A percentile compares a stretch with the other conserved stretches of the same genome.
Conservation (phyloP, 2,113 vertebrate genomes). For the Lathamus discolor region DNA sequence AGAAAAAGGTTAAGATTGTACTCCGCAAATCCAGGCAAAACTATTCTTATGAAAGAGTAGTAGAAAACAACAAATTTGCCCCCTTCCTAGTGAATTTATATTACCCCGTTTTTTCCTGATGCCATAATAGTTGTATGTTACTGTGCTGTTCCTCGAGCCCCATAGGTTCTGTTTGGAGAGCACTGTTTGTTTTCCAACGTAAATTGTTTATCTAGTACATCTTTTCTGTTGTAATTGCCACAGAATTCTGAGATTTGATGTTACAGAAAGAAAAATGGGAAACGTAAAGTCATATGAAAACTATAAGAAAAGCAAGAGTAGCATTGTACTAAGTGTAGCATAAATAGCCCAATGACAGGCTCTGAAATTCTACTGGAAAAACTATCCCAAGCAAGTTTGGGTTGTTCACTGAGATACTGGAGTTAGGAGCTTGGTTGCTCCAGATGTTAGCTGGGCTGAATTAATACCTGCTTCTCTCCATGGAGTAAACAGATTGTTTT, state of each 20-base stretch:
- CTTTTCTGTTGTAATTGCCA: background rate
- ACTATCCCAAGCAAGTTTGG: background rate
- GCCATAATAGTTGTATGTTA: background rate
- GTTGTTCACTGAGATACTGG: background rate
- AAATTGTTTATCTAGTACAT: background rate
- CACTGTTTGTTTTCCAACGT: background rate
- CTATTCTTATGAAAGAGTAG: background rate
- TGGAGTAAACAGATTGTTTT: background rate
- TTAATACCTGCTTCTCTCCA: background rate
- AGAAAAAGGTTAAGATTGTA: background rate
- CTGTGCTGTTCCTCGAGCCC: background rate
- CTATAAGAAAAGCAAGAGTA: background rate
- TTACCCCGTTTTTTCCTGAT: background rate
- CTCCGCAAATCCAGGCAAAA: background rate
- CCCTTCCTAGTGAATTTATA: background rate
- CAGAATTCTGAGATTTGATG: background rate
- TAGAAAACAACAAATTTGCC: background rate
- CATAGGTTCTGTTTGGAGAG: background rate
- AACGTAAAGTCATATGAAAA: background rate
- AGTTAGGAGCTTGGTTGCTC: background rate
- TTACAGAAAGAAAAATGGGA: background rate
- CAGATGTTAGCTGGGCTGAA: background rate
- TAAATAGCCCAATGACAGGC: background rate
- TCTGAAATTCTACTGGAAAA: background rate
- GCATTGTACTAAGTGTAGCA: background rate